Evolutionary conservation across 1,140 invertebrate genomes (phyloP).

Genomic region (Halesus radiatus): DNA sequence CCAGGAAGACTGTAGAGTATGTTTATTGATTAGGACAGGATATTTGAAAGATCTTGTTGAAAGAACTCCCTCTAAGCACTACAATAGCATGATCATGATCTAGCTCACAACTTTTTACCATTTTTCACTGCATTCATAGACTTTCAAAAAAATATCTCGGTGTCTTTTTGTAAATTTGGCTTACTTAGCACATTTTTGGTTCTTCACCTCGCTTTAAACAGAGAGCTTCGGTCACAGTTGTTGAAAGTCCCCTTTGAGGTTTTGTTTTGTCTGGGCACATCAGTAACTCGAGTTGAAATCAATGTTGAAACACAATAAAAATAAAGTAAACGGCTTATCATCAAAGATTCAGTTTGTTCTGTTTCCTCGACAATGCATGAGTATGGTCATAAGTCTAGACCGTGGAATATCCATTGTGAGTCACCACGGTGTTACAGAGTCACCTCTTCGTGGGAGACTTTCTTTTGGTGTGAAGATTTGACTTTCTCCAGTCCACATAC

Average conservation of each 20-base stretch:
- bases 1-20: slow-evolving; percentile 43
- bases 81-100: slow-evolving; percentile 54
- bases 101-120: slow-evolving; percentile 48
- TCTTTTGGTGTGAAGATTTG: slow-evolving; percentile 62
- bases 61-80: slow-evolving; percentile 46
- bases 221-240: slow-evolving; percentile 25
- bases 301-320: slow-evolving; percentile 4
- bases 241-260: slow-evolving; percentile 3
- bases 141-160: slow-evolving; percentile 31
- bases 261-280: slow-evolving; percentile 5
- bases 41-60: slow-evolving; percentile 48
- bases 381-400: background rate
- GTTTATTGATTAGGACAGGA: slow-evolving; percentile 34
- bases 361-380: slow-evolving; percentile 5
- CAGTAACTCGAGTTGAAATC: background rate
- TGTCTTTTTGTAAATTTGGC: slow-evolving; percentile 51
- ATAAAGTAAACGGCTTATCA: slow-evolving; percentile 12
- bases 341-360: slow-evolving; percentile 1
- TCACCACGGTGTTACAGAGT: slow-evolving; percentile 12
- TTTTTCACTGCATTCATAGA: slow-evolving; percentile 48
- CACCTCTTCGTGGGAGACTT: slow-evolving; percentile 54
- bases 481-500: slow-evolving; percentile 64
- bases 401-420: slow-evolving; percentile 17
- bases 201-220: slow-evolving; percentile 38
- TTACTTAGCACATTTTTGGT: slow-evolving; percentile 49